These are phyloP conservation scores for Monodelphis domestica DNA, from an alignment of 2,797 vertebrate species.

Conservation along the genomic window DNA sequence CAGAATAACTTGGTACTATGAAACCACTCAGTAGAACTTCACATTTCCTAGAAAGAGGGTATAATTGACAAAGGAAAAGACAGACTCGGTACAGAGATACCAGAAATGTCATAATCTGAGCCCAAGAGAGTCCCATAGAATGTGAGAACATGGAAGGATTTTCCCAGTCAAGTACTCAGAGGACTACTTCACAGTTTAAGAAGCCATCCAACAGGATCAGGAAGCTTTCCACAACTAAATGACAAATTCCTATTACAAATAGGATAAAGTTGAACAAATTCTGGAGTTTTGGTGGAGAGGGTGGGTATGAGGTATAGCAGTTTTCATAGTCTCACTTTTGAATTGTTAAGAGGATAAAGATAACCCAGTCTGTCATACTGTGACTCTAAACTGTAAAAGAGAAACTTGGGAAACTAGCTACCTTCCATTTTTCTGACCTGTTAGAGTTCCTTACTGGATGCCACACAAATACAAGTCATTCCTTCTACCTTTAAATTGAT, in stretches of 20 bases:
- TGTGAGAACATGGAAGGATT: too few species aligned
- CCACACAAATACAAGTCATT: background rate
- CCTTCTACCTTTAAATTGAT: background rate
- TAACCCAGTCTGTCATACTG: background rate
- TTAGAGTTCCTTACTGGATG: background rate
- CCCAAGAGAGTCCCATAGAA: too few species aligned
- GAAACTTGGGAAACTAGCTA: background rate
- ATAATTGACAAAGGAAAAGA: background rate
- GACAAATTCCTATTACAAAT: background rate
- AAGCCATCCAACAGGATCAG: too few species aligned
- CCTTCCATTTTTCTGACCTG: background rate
- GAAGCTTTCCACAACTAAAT: too few species aligned
- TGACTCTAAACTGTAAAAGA: background rate
- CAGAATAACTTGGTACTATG: slow-evolving; percentile 58
- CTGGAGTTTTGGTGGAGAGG: background rate
- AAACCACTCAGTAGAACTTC: slow-evolving; percentile 48
- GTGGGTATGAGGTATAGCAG: background rate
- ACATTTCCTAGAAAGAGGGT: too few species aligned
- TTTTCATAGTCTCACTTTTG: background rate
- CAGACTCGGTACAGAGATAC: too few species aligned
- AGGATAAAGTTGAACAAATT: background rate
- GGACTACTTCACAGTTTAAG: too few species aligned
- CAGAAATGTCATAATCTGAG: too few species aligned
- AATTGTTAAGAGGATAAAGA: background rate
- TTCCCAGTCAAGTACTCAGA: too few species aligned